A percentile compares a stretch with the other conserved stretches of the same genome.
Evolutionary conservation across 2,113 vertebrate species (phyloP).

Genomic region (Galbula dea): DNA sequence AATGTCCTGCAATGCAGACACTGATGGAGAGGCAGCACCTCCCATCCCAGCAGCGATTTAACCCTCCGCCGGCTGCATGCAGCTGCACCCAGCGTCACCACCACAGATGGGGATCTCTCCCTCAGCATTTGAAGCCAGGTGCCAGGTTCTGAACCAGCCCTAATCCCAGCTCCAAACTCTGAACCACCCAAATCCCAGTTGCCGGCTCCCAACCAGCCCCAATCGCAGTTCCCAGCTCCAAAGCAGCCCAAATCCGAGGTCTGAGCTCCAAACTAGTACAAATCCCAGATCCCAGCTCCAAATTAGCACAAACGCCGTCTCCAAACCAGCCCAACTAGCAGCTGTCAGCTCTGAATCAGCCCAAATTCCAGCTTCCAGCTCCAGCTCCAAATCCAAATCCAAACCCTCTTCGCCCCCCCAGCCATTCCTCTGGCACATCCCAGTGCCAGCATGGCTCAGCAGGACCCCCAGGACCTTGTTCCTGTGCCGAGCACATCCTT

Average conservation of each 20-base stretch:
- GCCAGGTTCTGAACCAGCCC: neutral
- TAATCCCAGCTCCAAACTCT: neutral
- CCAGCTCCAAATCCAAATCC: no score
- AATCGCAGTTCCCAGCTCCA: neutral
- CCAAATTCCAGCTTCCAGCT: neutral
- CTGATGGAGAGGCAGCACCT: neutral
- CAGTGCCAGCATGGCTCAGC: neutral
- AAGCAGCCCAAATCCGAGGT: neutral
- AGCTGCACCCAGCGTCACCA: accelerated
- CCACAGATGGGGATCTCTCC: accelerated
- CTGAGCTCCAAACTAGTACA: neutral
- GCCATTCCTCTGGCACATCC: accelerated
- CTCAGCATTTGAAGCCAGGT: accelerated
- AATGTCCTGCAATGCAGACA: neutral
- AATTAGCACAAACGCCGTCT: neutral
- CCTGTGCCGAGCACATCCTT: accelerated
- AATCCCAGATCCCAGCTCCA: neutral
- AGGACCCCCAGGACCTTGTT: neutral
- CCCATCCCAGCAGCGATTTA: neutral
- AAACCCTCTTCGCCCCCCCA: neutral
- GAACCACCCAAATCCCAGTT: neutral
- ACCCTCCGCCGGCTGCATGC: accelerated
- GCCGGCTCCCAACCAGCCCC: neutral
- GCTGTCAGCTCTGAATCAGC: neutral
- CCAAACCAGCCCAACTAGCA: neutral